These are phyloP conservation scores for Baccha elongata DNA, from an alignment of 2,888 invertebrate species.

Conservation along the genomic window DNA sequence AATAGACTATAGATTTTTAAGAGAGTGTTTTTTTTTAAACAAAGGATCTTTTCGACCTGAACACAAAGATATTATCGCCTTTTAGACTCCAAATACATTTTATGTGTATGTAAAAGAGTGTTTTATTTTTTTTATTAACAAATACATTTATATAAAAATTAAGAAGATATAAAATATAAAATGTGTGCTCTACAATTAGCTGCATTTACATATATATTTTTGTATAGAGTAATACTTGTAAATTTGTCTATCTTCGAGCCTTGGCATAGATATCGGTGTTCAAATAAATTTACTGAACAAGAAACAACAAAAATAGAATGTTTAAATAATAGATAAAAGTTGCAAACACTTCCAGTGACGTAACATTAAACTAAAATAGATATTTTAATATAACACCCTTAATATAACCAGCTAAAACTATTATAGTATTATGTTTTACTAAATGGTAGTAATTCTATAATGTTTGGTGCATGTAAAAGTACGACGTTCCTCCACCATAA, in stretches of 20 bases:
- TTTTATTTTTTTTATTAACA: slow-evolving; percentile 63
- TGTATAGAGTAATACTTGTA: slow-evolving; percentile 67
- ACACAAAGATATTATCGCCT: slow-evolving; percentile 70
- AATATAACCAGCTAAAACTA: slow-evolving; percentile 46
- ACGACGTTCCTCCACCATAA: slow-evolving; percentile 69
- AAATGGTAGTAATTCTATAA: slow-evolving; percentile 46
- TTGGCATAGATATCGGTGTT: slow-evolving; percentile 51
- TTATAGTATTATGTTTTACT: slow-evolving; percentile 29
- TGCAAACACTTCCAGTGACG: slow-evolving; percentile 54
- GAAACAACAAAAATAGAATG: slow-evolving; percentile 27
- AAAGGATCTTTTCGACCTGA: slow-evolving; percentile 38
- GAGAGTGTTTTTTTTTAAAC: slow-evolving; percentile 43
- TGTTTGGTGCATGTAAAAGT: slow-evolving; percentile 48
- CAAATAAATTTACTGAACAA: slow-evolving; percentile 34
- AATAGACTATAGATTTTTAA: slow-evolving; percentile 54
- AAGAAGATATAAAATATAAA: slow-evolving; percentile 42
- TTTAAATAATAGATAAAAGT: slow-evolving; percentile 31
- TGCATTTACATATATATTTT: slow-evolving; percentile 67
- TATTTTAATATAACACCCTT: slow-evolving; percentile 27
- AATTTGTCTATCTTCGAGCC: slow-evolving; percentile 63
- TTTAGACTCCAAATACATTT: slow-evolving; percentile 56
- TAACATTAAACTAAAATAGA: slow-evolving; percentile 14
- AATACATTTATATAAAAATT: slow-evolving; percentile 58
- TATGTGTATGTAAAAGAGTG: slow-evolving; percentile 54
- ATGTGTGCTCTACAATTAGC: slow-evolving; percentile 60